Percentiles rank a stretch among this genome's conserved stretches.
phyloP scores from a whole-genome alignment of 2,113 vertebrate genomes.

The Synodontis membranacea region DNA sequence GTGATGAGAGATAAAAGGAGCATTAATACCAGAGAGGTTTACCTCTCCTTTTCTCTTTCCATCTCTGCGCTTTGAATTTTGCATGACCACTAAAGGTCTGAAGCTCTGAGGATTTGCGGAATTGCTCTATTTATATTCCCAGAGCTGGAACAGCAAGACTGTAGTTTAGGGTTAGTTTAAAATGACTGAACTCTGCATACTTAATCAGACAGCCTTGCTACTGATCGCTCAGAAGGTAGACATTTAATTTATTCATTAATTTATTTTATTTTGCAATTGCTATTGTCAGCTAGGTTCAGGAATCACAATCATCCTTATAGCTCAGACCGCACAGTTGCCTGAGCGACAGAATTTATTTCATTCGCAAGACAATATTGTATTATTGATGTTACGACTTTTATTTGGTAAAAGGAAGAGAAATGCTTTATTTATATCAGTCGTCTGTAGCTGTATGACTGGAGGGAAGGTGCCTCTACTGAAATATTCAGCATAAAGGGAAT shows the following conservation, averaged over 20 bases:
- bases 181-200: slow-evolving; percentile 31
- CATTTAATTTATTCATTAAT: slow-evolving; percentile 14
- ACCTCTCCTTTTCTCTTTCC: slow-evolving; percentile 45
- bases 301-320: background rate
- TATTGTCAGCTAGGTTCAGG: slow-evolving; percentile 31
- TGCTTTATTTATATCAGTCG: slow-evolving; percentile 39
- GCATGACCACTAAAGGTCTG: slow-evolving; percentile 56
- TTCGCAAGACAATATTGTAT: slow-evolving; percentile 43
- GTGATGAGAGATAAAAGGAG: slow-evolving; percentile 51
- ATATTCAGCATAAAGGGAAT: slow-evolving; percentile 53
- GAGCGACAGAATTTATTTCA: slow-evolving; percentile 10
- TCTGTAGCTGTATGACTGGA: slow-evolving; percentile 12
- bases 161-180: slow-evolving; percentile 43
- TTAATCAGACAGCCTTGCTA: slow-evolving; percentile 18
- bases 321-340: background rate
- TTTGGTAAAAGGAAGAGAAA: slow-evolving; percentile 51
- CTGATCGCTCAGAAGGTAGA: slow-evolving; percentile 43
- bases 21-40: slow-evolving; percentile 44
- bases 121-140: slow-evolving; percentile 51
- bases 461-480: slow-evolving; percentile 46
- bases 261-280: slow-evolving; percentile 39
- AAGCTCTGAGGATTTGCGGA: slow-evolving; percentile 43
- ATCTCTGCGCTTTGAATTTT: slow-evolving; percentile 54
- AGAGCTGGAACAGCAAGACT: background rate
- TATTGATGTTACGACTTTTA: slow-evolving; percentile 37